Conservation (phyloP, 2,113 vertebrate species). For the Nycticryphes semicollaris region DNA sequence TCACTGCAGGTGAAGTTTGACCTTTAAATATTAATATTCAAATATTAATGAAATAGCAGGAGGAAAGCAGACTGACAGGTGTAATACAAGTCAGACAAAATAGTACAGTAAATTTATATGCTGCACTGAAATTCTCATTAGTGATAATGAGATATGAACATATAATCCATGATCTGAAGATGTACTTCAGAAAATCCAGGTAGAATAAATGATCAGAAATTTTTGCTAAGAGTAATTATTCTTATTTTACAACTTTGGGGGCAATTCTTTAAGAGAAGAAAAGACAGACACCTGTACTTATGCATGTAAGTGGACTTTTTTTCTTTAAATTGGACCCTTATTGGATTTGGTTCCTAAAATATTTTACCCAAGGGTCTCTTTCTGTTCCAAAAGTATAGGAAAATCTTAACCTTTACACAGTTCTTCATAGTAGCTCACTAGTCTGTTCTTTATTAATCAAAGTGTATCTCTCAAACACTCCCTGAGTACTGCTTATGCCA, state of each 20-base stretch:
- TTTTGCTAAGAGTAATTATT: slow-evolving; percentile 44
- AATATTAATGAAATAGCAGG: slow-evolving; percentile 75
- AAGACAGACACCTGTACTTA: slow-evolving; percentile 18
- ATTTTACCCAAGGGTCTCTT: slow-evolving; percentile 2
- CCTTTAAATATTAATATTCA: slow-evolving; percentile 78
- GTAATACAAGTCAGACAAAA: slow-evolving; percentile 75
- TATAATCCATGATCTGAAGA: slow-evolving; percentile 51
- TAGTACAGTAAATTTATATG: slow-evolving; percentile 64
- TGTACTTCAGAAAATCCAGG: slow-evolving; percentile 40
- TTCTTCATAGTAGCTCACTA: neutral
- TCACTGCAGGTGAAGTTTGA: slow-evolving; percentile 66
- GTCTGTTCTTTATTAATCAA: neutral
- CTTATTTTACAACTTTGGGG: slow-evolving; percentile 21
- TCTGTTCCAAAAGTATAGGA: neutral
- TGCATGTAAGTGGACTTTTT: neutral
- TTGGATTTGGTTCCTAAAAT: slow-evolving; percentile 38
- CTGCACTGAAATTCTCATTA: slow-evolving; percentile 75
- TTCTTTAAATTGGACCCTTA: neutral
- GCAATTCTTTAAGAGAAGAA: neutral
- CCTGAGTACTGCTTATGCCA: neutral
- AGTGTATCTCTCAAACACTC: neutral
- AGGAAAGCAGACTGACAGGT: slow-evolving; percentile 74
- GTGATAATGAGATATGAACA: slow-evolving; percentile 68
- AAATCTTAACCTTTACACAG: slow-evolving; percentile 27
- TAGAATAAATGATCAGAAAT: slow-evolving; percentile 66